Evolutionary conservation across 2,888 invertebrate species (phyloP), one percentile per base, ranked within the genome.

Genomic region (Diadromus collaris): DNA sequence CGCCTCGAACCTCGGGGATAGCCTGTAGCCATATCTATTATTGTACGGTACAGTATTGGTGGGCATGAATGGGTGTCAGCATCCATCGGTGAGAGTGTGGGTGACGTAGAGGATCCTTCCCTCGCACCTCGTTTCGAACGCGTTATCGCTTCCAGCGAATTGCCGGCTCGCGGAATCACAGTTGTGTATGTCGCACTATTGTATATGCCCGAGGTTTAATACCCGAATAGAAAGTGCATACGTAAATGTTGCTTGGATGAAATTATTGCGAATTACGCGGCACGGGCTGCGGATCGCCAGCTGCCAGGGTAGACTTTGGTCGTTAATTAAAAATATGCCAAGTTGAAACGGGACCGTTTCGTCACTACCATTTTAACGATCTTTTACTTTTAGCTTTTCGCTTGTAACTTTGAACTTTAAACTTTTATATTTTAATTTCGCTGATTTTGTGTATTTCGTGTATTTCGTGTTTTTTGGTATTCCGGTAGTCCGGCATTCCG

Each of bases 11-110:
- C 64, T 54, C 69, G 9, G 48, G 65, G 56, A 54, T 61, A 67
- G 48, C 41, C 27, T 29, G 54, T 46, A 65, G 51, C 69, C 64
- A 51, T 76, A 68, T 67, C 64, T 58, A 79, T 71, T 68, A 79
- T 72, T 63, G 41, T 72, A 58, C 58, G 29, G 60, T 58, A 29
- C 19, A 27, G 44, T 67, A 38, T 60, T 29, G 64, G 48, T 10
- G 27, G n/a, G 27, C 24, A 54, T 27, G 21, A 54, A 27, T 41
- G 27, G 63, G 41, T 19, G 54, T 69, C 16, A 34, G 13, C 63
- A 34, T 51, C n/a, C 29, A 32, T 24, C 27, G 54, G 54, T 16
- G 54, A 27, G 16, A 10, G 51, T 51, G 24, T 51, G 51, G 21
- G 51, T 24, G 51, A 51, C 54, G 63, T 38, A 34, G 29, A 44